Evolutionary conservation across 2,797 vertebrate genomes (phyloP), one percentile per base, ranked within the genome.

Genomic region (Bradypus variegatus): DNA sequence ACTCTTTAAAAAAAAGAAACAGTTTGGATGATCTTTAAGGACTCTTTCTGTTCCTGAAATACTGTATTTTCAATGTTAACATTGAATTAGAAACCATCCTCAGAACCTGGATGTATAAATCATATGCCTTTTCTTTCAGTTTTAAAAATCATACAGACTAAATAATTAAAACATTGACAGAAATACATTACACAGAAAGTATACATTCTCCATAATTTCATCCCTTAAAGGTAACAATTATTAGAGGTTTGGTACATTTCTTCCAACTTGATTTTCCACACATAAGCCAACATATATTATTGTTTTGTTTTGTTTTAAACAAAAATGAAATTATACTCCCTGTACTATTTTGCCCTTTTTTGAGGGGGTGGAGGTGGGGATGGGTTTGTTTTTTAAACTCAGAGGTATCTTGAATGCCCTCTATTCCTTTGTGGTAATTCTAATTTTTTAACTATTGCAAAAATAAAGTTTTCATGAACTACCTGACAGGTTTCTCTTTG

Each of bases 171-270:
- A 88, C 27, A 48, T 72, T 50, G 82, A 64, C 27, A 90, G 69
- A 77, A 86, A 79, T 41, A 86, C 25, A 73, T 89, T 55, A 29
- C 33, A 69, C 9, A 78, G 48, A 85, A 86, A 70, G 41, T 69
- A 13, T 64, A 25, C 41, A 53, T 58, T 86, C 41, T 81, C 45
- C 13, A 14, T 80, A 85, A 78, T 91, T 92, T 92, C 18, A 62
- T 93, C 48, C 53, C 29, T 41, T 79, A 80, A 76, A 87, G 84
- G 25, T 77, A 69, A 78, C 9, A 82, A 21, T 86, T 86, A 41
- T 82, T 93, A 67, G 70, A 87, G 33, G 14, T 86, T 85, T 90
- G 73, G 36, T 91, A 79, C 11, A 81, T 88, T 93, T 88, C 16
- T 92, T 86, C 23, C 14, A 60, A 33, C 41, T 93, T 90, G 31